Percentiles rank a stretch among this genome's conserved stretches.
Conservation (phyloP, 2,888 invertebrate species). For the Campoplex nolae region DNA sequence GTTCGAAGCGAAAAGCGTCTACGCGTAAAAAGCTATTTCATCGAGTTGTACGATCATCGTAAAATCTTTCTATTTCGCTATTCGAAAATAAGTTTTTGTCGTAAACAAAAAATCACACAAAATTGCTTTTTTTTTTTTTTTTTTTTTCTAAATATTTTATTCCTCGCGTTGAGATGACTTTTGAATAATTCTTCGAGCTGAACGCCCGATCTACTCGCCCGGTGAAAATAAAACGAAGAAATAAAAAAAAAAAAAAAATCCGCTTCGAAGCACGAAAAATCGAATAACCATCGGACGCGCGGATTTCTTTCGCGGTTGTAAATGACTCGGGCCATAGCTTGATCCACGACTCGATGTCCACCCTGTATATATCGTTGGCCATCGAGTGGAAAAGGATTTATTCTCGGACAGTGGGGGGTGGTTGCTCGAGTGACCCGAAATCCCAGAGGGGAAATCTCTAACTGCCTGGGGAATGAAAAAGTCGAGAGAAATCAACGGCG, state of each 20-base stretch:
- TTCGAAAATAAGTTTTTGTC: no score
- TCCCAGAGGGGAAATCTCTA: constrained; percentile 66
- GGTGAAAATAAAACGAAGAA: background rate
- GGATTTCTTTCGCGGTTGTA: background rate
- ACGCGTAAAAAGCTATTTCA: background rate
- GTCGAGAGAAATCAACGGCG: constrained; percentile 66
- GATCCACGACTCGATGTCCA: background rate
- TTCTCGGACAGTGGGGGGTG: constrained; percentile 43
- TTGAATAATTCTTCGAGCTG: background rate
- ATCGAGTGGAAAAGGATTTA: constrained; percentile 63
- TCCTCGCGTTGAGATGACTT: background rate
- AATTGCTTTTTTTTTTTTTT: background rate
- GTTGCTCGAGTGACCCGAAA: constrained; percentile 52
- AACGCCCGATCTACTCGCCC: background rate
- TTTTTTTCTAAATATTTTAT: background rate
- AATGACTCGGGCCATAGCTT: background rate
- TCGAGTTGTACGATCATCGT: background rate
- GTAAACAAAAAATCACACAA: background rate
- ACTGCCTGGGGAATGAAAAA: constrained; percentile 64
- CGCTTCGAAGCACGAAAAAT: no score
- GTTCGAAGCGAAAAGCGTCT: no score
- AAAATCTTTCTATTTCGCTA: background rate
- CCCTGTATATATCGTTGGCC: constrained; percentile 31
- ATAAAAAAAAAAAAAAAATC: background rate
- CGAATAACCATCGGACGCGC: no score